Evolutionary conservation across 2,113 vertebrate species (phyloP), one percentile per base, ranked within the genome.

Genomic region (Scatophagus argus): DNA sequence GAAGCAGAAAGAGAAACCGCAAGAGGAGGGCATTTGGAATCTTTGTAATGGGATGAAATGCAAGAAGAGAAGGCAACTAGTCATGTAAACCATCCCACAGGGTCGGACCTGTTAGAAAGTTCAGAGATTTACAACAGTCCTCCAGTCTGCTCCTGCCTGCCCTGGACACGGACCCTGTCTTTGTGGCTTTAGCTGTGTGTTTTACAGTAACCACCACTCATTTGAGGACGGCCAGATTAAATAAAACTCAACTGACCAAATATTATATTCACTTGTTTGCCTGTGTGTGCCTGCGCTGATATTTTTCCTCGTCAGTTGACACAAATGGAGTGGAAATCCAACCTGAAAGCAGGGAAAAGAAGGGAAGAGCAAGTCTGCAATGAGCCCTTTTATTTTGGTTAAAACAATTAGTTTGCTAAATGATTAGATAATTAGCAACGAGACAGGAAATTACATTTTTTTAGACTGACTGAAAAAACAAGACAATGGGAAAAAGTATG

Each of bases 61-160:
- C 83, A 84, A 90, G 89, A 71, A 66, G 89, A 84, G 82, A 58
- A 29, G 78, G 71, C 86, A 77, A 39, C 72, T n/a, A 27, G 72
- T 75, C 81, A 64, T 85, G 86, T 93, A 88, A 93, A 89, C 81
- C 77, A 79, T 91, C 90, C 87, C 81, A 86, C 90, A 71, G 89
- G 81, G 84, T 87, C 81, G 61, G 77, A 61, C 66, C 76, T 71
- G 81, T 82, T 68, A 58, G 79, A 83, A 43, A 38, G 73, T n/a
- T n/a, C 10, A 31, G 74, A 89, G 87, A 93, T 93, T 92, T 93
- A 93, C 80, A 70, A 36, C 27, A 27, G 43, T 77, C 83, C 67
- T 71, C 82, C 74, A 79, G 75, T 62, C 86, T 25, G 49, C 66
- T 73, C 52, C 79, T 70, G 65, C 36, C 78, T 25, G 61, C 56